Conservation (phyloP, 1,140 invertebrate species). For the Musca domestica region DNA sequence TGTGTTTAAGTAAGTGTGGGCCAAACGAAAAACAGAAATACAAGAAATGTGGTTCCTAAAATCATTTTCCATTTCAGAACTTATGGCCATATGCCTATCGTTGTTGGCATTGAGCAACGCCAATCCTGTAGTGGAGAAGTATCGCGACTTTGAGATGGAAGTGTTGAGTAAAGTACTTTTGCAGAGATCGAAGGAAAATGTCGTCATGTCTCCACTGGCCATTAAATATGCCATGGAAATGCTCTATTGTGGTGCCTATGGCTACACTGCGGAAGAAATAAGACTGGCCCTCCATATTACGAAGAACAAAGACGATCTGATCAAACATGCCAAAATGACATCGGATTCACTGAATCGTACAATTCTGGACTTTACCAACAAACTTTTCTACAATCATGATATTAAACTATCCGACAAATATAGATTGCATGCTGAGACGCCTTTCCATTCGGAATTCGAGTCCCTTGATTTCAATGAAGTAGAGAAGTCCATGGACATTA, state of each 20-base stretch:
- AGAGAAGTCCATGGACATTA: constrained; percentile 54
- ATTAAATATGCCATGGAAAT: constrained; percentile 45
- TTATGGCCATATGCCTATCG: too few species aligned
- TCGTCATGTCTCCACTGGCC: constrained; percentile 48
- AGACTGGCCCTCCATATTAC: constrained; percentile 44
- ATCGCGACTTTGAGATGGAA: too few species aligned
- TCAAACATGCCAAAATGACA: constrained; percentile 29
- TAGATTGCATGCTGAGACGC: constrained; percentile 38
- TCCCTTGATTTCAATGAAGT: constrained; percentile 58
- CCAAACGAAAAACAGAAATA: too few species aligned
- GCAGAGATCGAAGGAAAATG: constrained; percentile 34
- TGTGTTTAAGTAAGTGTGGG: too few species aligned
- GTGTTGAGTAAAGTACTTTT: too few species aligned
- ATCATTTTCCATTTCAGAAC: too few species aligned
- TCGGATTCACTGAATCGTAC: constrained; percentile 34
- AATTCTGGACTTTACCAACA: constrained; percentile 49
- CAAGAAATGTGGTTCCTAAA: too few species aligned
- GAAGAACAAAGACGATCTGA: constrained; percentile 43
- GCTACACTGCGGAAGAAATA: constrained; percentile 40
- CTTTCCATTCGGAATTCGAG: constrained; percentile 55
- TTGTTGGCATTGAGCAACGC: too few species aligned
- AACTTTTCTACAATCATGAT: constrained; percentile 42
- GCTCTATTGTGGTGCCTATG: constrained; percentile 48
- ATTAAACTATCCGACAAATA: constrained; percentile 41
- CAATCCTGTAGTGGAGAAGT: too few species aligned